Evolutionary conservation across 2,113 vertebrate species (phyloP), one percentile per base, ranked within the genome.

Genomic region (Menidia beryllina): DNA sequence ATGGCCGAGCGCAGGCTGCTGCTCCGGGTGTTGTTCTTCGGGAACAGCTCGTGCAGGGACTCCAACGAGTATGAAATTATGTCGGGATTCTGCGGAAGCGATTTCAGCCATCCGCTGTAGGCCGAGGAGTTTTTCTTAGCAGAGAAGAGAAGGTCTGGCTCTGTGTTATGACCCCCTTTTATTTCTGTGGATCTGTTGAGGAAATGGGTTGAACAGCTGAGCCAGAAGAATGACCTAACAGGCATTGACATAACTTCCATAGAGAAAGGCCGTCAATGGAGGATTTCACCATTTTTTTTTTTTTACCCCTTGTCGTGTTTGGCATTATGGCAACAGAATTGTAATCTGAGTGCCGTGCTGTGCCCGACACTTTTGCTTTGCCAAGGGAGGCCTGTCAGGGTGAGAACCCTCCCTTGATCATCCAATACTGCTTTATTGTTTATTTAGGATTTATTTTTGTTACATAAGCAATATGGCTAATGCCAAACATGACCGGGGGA

Each of bases 131-230:
- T 66, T 9, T 93, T 92, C 3, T 83, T 49, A 0, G 81, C 84
- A 0, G 94, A 94, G n/a, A 95, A 96, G 65, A 97, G 90, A 26
- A 95, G 85, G 51, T 96, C 95, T 0, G 79, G 86, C 6, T 94
- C 91, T 0, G 84, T 89, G 43, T 88, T 93, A 1, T 89, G 83
- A 15, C 93, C 93, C 0, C 93, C 93, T 13, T 49, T 86, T 43
- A 93, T 86, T 47, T 93, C 91, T 13, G 92, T 94, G 4, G 88
- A 55, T 57, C 94, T 94, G 73, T 34, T 12, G 0, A 64, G 7
- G 4, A 71, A 10, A 55, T 0, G 41, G 26, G 8, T 24, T 9
- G 0, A 34, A 10, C 30, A 34, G 10, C 0, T 39, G 25, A 20
- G 9, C 17, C 4, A 36, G 20, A 45, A 6, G n/a, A 2, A 3